Base-by-base conservation (phyloP, 2,797 vertebrate genomes). In the Typhlichthys eigenmanni region DNA sequence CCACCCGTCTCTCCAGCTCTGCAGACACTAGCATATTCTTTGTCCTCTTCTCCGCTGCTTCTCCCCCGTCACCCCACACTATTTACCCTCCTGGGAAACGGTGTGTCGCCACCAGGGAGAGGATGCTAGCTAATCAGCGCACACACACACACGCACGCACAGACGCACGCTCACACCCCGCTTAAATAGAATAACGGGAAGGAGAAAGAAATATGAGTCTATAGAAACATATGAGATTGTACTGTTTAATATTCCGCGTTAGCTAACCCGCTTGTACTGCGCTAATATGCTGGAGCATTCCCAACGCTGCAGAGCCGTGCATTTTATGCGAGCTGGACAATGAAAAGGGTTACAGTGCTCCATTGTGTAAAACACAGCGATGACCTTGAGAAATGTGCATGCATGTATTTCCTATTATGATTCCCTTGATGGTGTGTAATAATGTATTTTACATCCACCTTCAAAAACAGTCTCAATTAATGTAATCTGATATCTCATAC, bases 241-340 rank as follows among this genome's bases (percentile, higher is more conserved):
- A 61, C 8, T 0, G 47, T 53, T 46, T 12, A 57, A 61, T 61
- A 50, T 43, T 71, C 16, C 19, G 38, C 55, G n/a, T 34, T 55
- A n/a, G 29, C n/a, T 64, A 47, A 69, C 17, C 9, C 17, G 43
- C 48, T 53, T 45, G 54, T 4, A 55, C 32, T 52, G 59, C 70
- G 48, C 45, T 57, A 58, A 49, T 56, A 24, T 60, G 48, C 14
- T 12, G 32, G 53, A 68, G 12, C 0, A 4, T 58, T 69, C 32
- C 64, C 38, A 54, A 19, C 24, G 10, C 38, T 62, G 34, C 19
- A 58, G 47, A 2, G 17, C 52, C 29, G 13, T 12, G 5, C 45
- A 57, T 58, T 66, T 64, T 46, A 2, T 52, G 19, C n/a, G 59
- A 53, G 24, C 34, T 13, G 13, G 11, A 54, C 14, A 51, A 17